Evolutionary conservation across 1,140 invertebrate species (phyloP).

Genomic region (Vanessa atalanta): DNA sequence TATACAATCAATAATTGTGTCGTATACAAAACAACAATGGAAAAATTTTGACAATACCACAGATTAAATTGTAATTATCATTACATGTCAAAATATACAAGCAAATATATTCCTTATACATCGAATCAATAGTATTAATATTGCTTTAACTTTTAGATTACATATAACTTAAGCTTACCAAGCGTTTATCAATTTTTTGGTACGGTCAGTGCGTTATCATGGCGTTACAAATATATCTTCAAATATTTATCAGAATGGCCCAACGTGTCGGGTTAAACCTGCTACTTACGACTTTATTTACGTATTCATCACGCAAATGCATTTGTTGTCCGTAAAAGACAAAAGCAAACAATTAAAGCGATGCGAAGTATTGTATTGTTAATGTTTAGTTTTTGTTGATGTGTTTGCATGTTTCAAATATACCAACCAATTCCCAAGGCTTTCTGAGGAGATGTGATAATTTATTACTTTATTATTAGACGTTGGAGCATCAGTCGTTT

Average conservation of each 20-base stretch:
- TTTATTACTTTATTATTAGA: conserved; percentile 16
- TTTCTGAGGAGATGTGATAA: conserved; percentile 41
- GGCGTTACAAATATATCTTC: too few relatives aligned
- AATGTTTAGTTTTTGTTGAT: conserved; percentile 13
- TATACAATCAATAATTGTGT: too few relatives aligned
- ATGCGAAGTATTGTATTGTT: conserved; percentile 39
- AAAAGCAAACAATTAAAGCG: conserved; percentile 18
- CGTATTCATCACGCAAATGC: neutral
- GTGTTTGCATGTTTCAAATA: conserved; percentile 32
- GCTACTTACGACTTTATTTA: neutral
- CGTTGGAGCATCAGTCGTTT: neutral
- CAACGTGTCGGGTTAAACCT: too few relatives aligned
- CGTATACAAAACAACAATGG: too few relatives aligned
- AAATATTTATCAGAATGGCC: too few relatives aligned
- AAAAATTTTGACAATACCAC: too few relatives aligned
- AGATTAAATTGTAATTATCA: neutral
- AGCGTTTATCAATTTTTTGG: neutral
- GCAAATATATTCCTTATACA: neutral
- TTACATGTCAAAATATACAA: neutral
- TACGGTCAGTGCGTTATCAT: neutral
- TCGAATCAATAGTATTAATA: neutral
- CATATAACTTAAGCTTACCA: conserved; percentile 30
- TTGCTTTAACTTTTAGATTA: neutral
- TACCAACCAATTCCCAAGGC: conserved; percentile 45
- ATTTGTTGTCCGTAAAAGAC: neutral